Base-by-base conservation (phyloP, 92 coral and sea anemone species). In the Porites cylindrica region DNA sequence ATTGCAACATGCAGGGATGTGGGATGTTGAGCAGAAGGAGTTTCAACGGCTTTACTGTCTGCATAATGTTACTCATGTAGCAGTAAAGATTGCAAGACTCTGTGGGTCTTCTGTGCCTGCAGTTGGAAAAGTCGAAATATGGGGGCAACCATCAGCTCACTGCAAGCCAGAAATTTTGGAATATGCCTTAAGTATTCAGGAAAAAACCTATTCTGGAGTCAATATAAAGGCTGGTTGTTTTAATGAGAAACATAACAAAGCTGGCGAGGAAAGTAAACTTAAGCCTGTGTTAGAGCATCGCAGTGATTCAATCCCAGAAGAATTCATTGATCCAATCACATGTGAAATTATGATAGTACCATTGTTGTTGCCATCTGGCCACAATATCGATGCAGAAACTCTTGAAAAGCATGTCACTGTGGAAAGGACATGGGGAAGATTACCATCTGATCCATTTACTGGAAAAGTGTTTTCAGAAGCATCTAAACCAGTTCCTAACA, bases 361-460 rank as follows among this genome's bases (percentile, higher is more conserved):
- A 1, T 88, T 97, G 90, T 78, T 97, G 17, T 82, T 97, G 29
- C 99, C 99, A 14, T 97, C 99, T 24, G 99, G 99, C n/a, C 91
- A 89, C 32, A 97, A 94, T 65, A 74, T 97, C 61, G 99, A 97
- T 64, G 82, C 91, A 56, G 86, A 86, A 8, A 97, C 99, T 14
- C 92, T 97, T 10, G 99, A 97, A 63, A 97, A 91, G 88, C 99
- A 97, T 77, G 85, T 83, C n/a, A 86, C 81, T 29, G 86, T 92
- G 7, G 99, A 97, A 72, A 82, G 90, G 65, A 88, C 70, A 6
- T 97, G 98, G 98, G 99, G 99, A 6, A 92, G 99, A 70, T 70
- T 78, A 50, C 96, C 99, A 20, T 89, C 95, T 53, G 99, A 97
- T 70, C 99, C 99, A 20, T 97, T 97, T 68, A 97, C 99, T 65